Conservation (phyloP, 1,140 invertebrate genomes). For the Homalodisca vitripennis region DNA sequence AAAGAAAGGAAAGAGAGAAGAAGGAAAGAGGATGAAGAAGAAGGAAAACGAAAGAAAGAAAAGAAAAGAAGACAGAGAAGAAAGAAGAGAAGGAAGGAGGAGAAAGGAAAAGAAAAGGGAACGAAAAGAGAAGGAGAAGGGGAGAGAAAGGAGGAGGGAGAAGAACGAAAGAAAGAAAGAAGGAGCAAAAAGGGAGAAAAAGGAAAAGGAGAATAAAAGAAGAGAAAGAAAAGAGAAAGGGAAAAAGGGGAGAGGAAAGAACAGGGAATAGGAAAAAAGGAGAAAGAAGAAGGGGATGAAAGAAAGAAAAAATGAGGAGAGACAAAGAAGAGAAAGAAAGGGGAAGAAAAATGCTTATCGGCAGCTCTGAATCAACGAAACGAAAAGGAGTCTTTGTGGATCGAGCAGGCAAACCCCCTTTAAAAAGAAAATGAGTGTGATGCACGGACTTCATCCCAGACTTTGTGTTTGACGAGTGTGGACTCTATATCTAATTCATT, state of each 20-base stretch:
- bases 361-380: no score
- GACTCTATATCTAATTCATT: no score
- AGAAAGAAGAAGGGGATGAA: neutral
- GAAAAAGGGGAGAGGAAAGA: neutral
- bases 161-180: neutral
- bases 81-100: conserved; percentile 3
- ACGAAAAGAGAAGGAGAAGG: conserved; percentile 1
- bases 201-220: no score
- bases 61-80: neutral
- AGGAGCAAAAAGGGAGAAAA: neutral
- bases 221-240: neutral
- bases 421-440: no score
- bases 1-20: neutral
- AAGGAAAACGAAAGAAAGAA: conserved; percentile 5
- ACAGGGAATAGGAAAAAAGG: neutral
- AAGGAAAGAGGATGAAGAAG: neutral
- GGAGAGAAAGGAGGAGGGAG: neutral
- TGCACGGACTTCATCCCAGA: no score
- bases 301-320: neutral
- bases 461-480: no score
- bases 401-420: no score
- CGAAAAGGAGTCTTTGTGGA: no score
- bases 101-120: conserved; percentile 18
- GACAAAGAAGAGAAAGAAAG: neutral
- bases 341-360: neutral